Percentiles rank a stretch among this genome's conserved stretches.
phyloP scores from a whole-genome alignment of 2,888 invertebrate species.

The Drosophila neotestacea region DNA sequence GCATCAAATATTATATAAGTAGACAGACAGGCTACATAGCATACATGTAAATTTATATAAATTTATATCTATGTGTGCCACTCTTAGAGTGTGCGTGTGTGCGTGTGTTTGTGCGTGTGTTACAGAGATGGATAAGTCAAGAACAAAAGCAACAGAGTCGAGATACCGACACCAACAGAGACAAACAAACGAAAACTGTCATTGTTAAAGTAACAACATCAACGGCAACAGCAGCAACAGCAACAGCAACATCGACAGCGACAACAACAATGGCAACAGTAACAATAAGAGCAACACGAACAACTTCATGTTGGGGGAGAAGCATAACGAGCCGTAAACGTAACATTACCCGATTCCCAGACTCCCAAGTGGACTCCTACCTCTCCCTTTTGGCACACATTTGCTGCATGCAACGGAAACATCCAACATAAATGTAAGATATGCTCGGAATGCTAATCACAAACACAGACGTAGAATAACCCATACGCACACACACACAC shows the following conservation, averaged over 20 bases:
- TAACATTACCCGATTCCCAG: conserved; percentile 75
- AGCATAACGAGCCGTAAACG: conserved; percentile 82
- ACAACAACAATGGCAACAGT: conserved; percentile 1
- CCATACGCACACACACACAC: conserved; percentile 18
- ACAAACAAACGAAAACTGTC: conserved; percentile 34
- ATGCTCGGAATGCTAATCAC: conserved; percentile 83
- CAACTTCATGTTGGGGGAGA: conserved; percentile 57
- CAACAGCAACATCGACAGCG: conserved; percentile 4
- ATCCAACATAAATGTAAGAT: conserved; percentile 81
- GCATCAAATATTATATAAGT: conserved; percentile 72
- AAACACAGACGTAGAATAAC: conserved; percentile 45
- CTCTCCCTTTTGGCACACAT: conserved; percentile 52
- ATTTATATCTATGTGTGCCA: neutral
- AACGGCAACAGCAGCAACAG: conserved; percentile 5
- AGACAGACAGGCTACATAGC: conserved; percentile 57
- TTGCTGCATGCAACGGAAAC: conserved; percentile 81
- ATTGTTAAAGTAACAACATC: conserved; percentile 39
- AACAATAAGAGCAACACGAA: conserved; percentile 36
- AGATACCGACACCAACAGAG: conserved; percentile 35
- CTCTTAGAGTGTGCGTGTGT: neutral
- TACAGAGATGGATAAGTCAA: conserved; percentile 44
- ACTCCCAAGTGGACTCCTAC: conserved; percentile 17
- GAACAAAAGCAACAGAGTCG: conserved; percentile 63
- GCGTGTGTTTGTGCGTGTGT: conserved; percentile 9
- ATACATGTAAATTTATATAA: conserved; percentile 54